These are phyloP conservation scores for Dryobates pubescens DNA, from an alignment of 2,797 vertebrate species.

Conservation along the genomic window DNA sequence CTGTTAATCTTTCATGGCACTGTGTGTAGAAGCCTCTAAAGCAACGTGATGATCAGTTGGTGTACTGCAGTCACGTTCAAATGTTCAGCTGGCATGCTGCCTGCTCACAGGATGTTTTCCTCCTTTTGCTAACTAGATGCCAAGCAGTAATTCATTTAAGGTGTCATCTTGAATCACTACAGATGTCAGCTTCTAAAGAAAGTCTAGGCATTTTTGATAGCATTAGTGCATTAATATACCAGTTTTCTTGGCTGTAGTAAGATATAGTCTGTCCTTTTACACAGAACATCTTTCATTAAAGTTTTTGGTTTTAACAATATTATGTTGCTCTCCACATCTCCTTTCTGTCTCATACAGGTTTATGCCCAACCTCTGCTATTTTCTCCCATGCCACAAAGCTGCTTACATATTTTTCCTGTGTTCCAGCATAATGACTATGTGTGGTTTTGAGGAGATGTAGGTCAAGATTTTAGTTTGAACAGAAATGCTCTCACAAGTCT, in stretches of 20 bases:
- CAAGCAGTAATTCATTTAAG: constrained; percentile 39
- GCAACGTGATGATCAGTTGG: background rate
- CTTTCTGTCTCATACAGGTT: background rate
- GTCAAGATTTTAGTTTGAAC: background rate
- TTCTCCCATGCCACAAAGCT: background rate
- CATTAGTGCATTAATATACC: background rate
- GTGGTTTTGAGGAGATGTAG: background rate
- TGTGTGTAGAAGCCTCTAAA: background rate
- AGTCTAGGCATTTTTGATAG: constrained; percentile 1
- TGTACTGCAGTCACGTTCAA: background rate
- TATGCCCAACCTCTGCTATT: background rate
- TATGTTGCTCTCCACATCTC: background rate
- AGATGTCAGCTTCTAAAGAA: background rate
- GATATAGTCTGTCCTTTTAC: background rate
- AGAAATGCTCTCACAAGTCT: background rate
- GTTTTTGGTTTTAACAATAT: background rate
- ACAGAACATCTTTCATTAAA: background rate
- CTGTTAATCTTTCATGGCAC: background rate
- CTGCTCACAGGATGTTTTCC: constrained; percentile 1
- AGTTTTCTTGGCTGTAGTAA: background rate
- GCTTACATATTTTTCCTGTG: background rate
- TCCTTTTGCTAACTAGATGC: background rate
- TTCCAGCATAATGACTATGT: background rate
- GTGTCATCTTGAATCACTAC: background rate
- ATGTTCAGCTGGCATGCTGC: background rate